Evolutionary conservation across 2,797 vertebrate species (phyloP).

Genomic region (Thalassophryne amazonica): DNA sequence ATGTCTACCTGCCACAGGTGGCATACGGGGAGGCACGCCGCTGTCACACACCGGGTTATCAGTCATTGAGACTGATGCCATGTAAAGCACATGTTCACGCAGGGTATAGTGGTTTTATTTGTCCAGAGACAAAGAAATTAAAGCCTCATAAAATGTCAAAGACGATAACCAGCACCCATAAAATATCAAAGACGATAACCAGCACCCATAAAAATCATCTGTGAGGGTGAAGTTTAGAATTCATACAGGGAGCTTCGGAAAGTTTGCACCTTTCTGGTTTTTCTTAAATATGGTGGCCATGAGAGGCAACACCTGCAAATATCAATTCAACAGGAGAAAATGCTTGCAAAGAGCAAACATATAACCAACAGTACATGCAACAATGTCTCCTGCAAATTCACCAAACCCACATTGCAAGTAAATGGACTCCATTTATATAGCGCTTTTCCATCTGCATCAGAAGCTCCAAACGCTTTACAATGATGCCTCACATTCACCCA

Average conservation of each 20-base stretch:
- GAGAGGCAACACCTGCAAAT: no score
- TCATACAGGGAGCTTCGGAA: not conserved
- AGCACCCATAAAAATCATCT: constrained; percentile 6
- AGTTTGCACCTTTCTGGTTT: no score
- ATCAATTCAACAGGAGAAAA: no score
- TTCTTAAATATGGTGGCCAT: no score
- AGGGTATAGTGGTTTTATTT: constrained; percentile 49
- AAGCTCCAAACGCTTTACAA: no score
- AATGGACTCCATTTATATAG: no score
- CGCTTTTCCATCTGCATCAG: no score
- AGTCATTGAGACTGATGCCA: constrained; percentile 25
- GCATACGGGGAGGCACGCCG: constrained; percentile 43
- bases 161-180: constrained; percentile 16
- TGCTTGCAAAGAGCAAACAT: no score
- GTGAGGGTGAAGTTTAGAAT: not conserved
- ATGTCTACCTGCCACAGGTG: constrained; percentile 61
- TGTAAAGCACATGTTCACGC: constrained; percentile 66
- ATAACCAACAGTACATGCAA: no score
- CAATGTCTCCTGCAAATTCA: no score
- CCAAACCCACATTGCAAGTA: no score
- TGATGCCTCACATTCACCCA: no score
- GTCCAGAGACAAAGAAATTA: constrained; percentile 29
- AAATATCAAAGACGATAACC: not conserved
- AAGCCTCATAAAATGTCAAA: constrained; percentile 52
- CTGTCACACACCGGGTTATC: constrained; percentile 55